Base-by-base conservation (phyloP, 2,888 invertebrate species). In the Ischnura elegans region DNA sequence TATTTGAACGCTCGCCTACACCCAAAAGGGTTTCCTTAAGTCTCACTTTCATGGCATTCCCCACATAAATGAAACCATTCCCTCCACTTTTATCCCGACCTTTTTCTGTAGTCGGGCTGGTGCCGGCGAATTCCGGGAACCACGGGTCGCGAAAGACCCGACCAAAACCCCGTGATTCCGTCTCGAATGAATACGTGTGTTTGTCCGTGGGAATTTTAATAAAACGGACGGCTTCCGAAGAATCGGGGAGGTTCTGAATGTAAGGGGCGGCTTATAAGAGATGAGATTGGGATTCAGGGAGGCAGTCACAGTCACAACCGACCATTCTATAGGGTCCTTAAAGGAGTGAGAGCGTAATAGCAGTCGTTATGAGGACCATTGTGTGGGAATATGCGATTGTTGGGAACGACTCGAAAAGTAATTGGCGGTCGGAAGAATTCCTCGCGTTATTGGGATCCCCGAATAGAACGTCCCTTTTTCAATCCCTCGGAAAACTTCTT, bases 371-470 rank as follows among this genome's bases (percentile, higher is more conserved):
- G 45, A 46, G 13, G n/a, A 86, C 86, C 86, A 86, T 86, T 46
- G 86, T 46, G 46, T 45, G n/a, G 86, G 86, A 86, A 86, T 86
- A 86, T n/a, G 45, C 86, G 86, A 86, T 25, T 86, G 45, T 86
- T 25, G 43, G 45, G 43, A 86, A 36, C 76, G 76, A 36, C 36
- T 76, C 36, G 76, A 76, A 36, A 36, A 76, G 76, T 76, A 76
- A 76, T 76, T 76, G 76, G 76, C 76, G 36, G 76, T 76, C 36
- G 76, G 76, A n/a, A 76, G n/a, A 51, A 19, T 76, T 76, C 36
- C 76, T 13, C 4, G 76, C 29, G 29, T 36, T 76, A 36, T 76
- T 76, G 76, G 76, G n/a, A n/a, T n/a, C n/a, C n/a, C n/a, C n/a
- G n/a, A n/a, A n/a, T n/a, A n/a, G n/a, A n/a, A n/a, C n/a, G n/a